Percentiles rank a stretch among this genome's conserved stretches.
These are phyloP conservation scores for Trachymyrmex septentrionalis DNA, from an alignment of 1,140 invertebrate species.

Conservation along the genomic window DNA sequence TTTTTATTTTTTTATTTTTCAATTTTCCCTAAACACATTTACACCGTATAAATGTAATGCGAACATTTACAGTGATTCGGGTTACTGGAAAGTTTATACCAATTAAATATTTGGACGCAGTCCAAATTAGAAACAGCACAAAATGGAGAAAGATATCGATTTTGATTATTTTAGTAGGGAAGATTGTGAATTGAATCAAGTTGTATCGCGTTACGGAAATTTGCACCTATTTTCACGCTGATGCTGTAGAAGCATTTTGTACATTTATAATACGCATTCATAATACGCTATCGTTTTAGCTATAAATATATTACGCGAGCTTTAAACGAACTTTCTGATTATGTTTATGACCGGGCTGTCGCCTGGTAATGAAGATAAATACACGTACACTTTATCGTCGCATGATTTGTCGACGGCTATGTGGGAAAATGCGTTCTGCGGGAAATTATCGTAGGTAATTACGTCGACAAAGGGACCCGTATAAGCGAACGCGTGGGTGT, in stretches of 20 bases:
- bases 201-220: constrained; percentile 30
- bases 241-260: constrained; percentile 31
- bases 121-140: neutral
- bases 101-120: neutral
- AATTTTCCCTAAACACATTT: neutral
- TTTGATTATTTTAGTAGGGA: neutral
- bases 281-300: constrained; percentile 58
- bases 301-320: constrained; percentile 56
- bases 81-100: neutral
- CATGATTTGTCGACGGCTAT: constrained; percentile 57
- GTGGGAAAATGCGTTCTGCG: constrained; percentile 55
- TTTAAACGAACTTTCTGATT: constrained; percentile 64
- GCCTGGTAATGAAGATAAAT: constrained; percentile 59
- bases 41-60: neutral
- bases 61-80: neutral
- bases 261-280: constrained; percentile 58
- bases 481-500: neutral
- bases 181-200: neutral
- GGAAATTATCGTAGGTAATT: constrained; percentile 57
- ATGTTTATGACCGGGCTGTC: constrained; percentile 57
- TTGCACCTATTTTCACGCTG: constrained; percentile 17
- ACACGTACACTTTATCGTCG: constrained; percentile 53
- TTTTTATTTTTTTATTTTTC: neutral
- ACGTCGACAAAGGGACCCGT: constrained; percentile 38
- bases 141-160: neutral